Base-by-base conservation (phyloP, 2,888 invertebrate species). In the Falcaria lacertinaria region DNA sequence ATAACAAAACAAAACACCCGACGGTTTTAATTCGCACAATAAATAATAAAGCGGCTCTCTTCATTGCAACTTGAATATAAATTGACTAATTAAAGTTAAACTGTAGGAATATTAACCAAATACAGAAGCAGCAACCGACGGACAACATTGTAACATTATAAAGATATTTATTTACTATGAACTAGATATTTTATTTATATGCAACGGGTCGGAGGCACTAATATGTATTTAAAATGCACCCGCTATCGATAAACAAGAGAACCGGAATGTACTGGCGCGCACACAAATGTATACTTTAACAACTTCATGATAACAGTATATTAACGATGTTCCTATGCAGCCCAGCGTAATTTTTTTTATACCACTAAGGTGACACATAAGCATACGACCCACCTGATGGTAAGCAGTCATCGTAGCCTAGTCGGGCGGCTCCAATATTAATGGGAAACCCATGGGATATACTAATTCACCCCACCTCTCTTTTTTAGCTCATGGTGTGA, bases 61-160 rank as follows among this genome's bases (percentile, higher is more conserved):
- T 81, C 78, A 74, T 64, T 80, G 80, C 77, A 80, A 82, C 76
- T 83, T 78, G 84, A 85, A 83, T 85, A 80, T 80, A 84, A 85
- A 85, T 82, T 73, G 79, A 67, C 69, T 78, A 79, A 85, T 85
- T 85, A 85, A 84, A 77, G 66, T 79, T 80, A 80, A 84, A 76
- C 78, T 73, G 63, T 69, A 65, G 64, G 65, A 69, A 79, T 77
- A 78, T 74, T 64, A 74, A 76, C 74, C 68, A 71, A 76, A 74
- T 71, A 71, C 69, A 67, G 66, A 42, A 52, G 54, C 57, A 54
- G 53, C 33, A 50, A 57, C 61, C 47, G 56, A 54, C 60, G 48
- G 47, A 63, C 64, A 52, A 55, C 60, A 66, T 57, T 64, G 63
- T 42, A 47, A 41, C 42, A 40, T 43, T 25, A 36, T 51, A 48